Percentiles rank a stretch among this genome's conserved stretches.
phyloP scores from a whole-genome alignment of 2,888 invertebrate genomes.

The Philereme vetulata region DNA sequence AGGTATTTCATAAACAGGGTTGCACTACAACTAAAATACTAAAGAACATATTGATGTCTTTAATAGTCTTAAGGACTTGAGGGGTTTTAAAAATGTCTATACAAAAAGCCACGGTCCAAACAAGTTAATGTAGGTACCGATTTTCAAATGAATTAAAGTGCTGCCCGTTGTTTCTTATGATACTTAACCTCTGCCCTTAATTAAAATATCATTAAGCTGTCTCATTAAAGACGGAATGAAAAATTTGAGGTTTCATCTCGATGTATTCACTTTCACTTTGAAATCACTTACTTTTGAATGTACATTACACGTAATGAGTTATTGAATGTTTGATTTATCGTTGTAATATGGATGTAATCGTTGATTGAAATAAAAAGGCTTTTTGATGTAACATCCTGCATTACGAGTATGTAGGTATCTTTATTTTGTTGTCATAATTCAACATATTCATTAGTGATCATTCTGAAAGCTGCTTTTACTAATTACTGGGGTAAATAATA shows the following conservation, averaged over 20 bases:
- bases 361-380: conserved; percentile 22
- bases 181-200: conserved; percentile 40
- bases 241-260: conserved; percentile 50
- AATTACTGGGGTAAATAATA: background rate
- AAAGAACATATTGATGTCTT: no score
- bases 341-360: conserved; percentile 1
- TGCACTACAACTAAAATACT: no score
- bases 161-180: conserved; percentile 25
- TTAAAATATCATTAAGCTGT: conserved; percentile 52
- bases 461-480: background rate
- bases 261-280: conserved; percentile 58
- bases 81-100: no score
- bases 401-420: background rate
- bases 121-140: conserved; percentile 2
- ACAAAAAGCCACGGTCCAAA: conserved; percentile 1
- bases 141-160: conserved; percentile 22
- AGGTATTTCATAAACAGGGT: no score
- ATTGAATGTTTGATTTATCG: conserved; percentile 22
- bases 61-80: no score
- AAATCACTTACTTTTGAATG: conserved; percentile 45
- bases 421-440: background rate
- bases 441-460: background rate
- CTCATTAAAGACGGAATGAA: conserved; percentile 62
- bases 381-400: conserved; percentile 14
- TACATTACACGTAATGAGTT: conserved; percentile 35